Conservation (phyloP, 2,888 invertebrate genomes). For the Leptinotarsa haldemani region DNA sequence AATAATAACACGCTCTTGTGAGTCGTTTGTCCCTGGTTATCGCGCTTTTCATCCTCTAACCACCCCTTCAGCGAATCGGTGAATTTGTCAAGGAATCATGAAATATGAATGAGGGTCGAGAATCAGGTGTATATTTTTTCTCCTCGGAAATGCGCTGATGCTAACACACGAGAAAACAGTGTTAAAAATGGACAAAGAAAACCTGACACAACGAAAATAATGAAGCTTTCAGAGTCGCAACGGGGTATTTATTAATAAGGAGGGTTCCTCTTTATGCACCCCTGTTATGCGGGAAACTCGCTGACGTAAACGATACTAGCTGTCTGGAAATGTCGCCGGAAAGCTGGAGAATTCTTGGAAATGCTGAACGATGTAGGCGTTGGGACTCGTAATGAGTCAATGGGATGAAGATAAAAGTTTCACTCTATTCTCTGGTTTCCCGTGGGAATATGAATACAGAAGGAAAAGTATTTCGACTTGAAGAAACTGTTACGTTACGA, state of each 20-base stretch:
- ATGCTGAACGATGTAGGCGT: background rate
- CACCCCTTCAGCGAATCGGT: background rate
- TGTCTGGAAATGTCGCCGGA: conserved; percentile 17
- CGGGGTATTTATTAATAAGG: conserved; percentile 17
- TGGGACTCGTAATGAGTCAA: background rate
- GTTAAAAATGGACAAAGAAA: conserved; percentile 13
- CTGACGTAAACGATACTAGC: conserved; percentile 10
- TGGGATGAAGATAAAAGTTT: background rate
- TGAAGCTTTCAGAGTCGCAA: conserved; percentile 1
- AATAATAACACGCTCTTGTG: background rate
- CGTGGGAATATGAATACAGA: background rate
- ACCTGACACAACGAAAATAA: conserved; percentile 15
- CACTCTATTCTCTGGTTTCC: background rate
- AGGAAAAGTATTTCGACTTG: too few species aligned
- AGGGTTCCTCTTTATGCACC: conserved; percentile 7
- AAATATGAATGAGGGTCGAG: conserved; percentile 8
- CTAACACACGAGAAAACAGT: background rate
- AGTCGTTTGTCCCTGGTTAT: background rate
- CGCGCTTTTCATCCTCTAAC: background rate
- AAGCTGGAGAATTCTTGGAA: conserved; percentile 11
- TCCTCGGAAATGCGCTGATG: background rate
- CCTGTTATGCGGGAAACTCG: conserved; percentile 7
- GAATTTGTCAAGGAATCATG: conserved; percentile 12
- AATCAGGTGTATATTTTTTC: conserved; percentile 11
- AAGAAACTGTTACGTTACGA: too few species aligned